phyloP scores from a whole-genome alignment of 2,888 invertebrate genomes.

The Heliothis peltigera region DNA sequence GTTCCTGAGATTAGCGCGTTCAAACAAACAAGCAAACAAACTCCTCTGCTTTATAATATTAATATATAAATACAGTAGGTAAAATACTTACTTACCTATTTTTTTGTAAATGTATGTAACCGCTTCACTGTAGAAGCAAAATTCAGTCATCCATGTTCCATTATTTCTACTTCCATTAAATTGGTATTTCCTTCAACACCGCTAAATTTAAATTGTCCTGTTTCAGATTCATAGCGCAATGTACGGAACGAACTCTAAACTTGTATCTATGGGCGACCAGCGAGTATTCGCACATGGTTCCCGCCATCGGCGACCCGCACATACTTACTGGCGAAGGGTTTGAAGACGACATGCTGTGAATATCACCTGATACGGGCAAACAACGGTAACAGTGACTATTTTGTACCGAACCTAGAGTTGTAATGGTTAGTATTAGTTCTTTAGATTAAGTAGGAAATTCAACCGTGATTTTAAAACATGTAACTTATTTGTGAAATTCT shows the following conservation, averaged over 20 bases:
- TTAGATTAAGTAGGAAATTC: neutral
- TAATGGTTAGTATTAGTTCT: too few relatives aligned
- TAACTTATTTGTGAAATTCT: neutral
- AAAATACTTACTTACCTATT: too few relatives aligned
- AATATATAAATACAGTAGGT: too few relatives aligned
- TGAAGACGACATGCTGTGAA: conserved; percentile 79
- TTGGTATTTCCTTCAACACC: too few relatives aligned
- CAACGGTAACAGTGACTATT: neutral
- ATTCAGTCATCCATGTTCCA: too few relatives aligned
- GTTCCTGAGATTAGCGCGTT: too few relatives aligned
- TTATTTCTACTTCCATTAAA: too few relatives aligned
- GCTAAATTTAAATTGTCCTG: neutral
- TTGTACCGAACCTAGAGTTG: neutral
- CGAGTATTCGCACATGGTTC: conserved; percentile 92
- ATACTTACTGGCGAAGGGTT: conserved; percentile 81
- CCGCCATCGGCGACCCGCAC: conserved; percentile 90
- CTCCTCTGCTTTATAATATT: too few relatives aligned
- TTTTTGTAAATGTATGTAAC: too few relatives aligned
- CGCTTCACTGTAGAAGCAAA: too few relatives aligned
- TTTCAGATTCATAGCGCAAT: conserved; percentile 96
- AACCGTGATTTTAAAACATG: neutral
- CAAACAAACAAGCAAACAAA: too few relatives aligned
- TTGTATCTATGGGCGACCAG: conserved; percentile 96
- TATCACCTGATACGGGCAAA: neutral
- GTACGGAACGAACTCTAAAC: conserved; percentile 96